Percentiles rank a stretch among this genome's conserved stretches.
Evolutionary conservation across 2,113 vertebrate species (phyloP).

Genomic region (Oceanites oceanicus): DNA sequence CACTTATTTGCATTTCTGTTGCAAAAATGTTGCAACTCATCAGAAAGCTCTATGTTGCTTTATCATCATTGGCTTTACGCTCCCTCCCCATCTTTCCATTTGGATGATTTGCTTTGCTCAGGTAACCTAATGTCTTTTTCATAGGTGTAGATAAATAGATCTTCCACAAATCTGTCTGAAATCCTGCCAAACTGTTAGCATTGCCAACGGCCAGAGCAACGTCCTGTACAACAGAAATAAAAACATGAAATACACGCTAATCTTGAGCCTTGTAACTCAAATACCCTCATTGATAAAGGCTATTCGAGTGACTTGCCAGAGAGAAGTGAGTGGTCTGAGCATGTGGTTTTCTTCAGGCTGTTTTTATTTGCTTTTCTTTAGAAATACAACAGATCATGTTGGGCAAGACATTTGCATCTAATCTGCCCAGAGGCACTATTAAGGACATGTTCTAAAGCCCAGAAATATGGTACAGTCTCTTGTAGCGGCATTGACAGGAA

Average conservation of each 20-base stretch:
- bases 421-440: not conserved
- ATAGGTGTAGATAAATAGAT: not conserved
- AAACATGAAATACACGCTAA: not conserved
- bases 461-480: not conserved
- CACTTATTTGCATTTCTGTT: not conserved
- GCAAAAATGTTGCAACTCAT: not conserved
- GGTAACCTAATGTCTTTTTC: not conserved
- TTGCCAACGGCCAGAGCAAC: not conserved
- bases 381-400: not conserved
- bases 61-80: not conserved
- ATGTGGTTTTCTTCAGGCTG: not conserved
- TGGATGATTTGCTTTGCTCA: not conserved
- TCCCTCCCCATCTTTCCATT: not conserved
- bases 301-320: not conserved
- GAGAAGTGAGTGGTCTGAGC: not conserved
- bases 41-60: not conserved
- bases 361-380: conserved; percentile 9
- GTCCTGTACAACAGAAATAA: not conserved
- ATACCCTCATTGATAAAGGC: not conserved
- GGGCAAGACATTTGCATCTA: not conserved
- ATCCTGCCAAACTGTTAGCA: not conserved
- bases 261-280: not conserved
- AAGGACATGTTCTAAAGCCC: not conserved
- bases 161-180: not conserved
- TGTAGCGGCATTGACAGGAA: not conserved